Evolutionary conservation across 2,888 invertebrate species (phyloP), one percentile per base, ranked within the genome.

Genomic region (Lycaena phlaeas): DNA sequence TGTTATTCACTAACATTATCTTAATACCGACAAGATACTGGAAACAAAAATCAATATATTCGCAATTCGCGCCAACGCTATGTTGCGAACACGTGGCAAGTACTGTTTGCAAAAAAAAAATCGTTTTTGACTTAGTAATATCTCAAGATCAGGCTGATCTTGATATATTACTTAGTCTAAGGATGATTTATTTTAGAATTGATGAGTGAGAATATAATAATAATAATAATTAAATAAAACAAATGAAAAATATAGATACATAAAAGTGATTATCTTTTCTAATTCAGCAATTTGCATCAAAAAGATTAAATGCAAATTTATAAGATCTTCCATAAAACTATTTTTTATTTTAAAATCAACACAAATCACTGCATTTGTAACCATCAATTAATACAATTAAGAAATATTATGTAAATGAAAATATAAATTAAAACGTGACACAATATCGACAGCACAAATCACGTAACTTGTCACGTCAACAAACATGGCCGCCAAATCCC

Each of bases 401-500:
- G 34, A 18, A 12, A 34, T 18, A 18, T 34, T 22, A 5, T 22
- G 22, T 22, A 22, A 22, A 22, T 22, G 22, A 9, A 22, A 34
- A 34, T 18, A 34, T 22, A 34, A 34, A 22, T 34, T 18, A 12
- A 41, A 46, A 26, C 44, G 49, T 44, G 45, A 45, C 47, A 46
- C 40, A 34, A 14, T 22, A 34, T 22, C 22, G 22, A 18, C 18
- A 12, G 34, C 44, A 42, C 34, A 43, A 39, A 49, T 65, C 61
- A 59, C 65, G 53, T 59, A 61, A 68, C 46, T 44, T 59, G 69
- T 64, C 67, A 60, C 58, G 68, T 71, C 77, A 68, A 67, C 69
- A 65, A 60, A 65, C 49, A 49, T 53, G 54, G 36, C 36, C 59
- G 54, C 55, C 52, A 65, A 69, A 70, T 64, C 64, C 63, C 54